Percentiles rank a stretch among this genome's conserved stretches.
These are phyloP conservation scores for Halcyon badia DNA, from an alignment of 2,797 vertebrate species.

Conservation along the genomic window DNA sequence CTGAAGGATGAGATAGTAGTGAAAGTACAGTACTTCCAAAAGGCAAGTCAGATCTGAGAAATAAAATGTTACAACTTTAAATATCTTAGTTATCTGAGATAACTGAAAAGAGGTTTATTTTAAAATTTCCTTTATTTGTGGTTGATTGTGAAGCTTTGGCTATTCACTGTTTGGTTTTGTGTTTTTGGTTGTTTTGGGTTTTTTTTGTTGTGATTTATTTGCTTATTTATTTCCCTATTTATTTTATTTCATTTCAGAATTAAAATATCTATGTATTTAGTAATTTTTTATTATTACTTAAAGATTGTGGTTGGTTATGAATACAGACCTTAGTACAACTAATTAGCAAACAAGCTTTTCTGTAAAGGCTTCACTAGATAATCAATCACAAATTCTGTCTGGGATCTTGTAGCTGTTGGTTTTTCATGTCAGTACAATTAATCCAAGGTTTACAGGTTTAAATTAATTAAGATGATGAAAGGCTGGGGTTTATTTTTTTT, in stretches of 20 bases:
- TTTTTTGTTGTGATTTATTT: background rate
- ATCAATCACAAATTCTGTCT: conserved; percentile 53
- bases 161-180: background rate
- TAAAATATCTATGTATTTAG: conserved; percentile 10
- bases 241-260: background rate
- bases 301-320: conserved; percentile 24
- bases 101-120: background rate
- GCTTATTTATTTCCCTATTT: background rate
- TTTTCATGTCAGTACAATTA: conserved; percentile 37
- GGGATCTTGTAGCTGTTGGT: conserved; percentile 27
- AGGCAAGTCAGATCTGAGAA: background rate
- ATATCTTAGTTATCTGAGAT: background rate
- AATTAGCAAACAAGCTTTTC: conserved; percentile 64
- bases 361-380: conserved; percentile 31
- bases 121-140: background rate
- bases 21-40: background rate
- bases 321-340: conserved; percentile 41
- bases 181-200: no score
- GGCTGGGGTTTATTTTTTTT: background rate
- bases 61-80: background rate
- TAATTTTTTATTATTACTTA: conserved; percentile 29
- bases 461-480: conserved; percentile 40
- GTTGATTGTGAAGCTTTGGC: background rate
- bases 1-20: background rate
- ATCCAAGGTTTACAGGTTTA: conserved; percentile 42